These are phyloP conservation scores for Trilocha varians DNA, from an alignment of 2,888 invertebrate species.

Conservation along the genomic window DNA sequence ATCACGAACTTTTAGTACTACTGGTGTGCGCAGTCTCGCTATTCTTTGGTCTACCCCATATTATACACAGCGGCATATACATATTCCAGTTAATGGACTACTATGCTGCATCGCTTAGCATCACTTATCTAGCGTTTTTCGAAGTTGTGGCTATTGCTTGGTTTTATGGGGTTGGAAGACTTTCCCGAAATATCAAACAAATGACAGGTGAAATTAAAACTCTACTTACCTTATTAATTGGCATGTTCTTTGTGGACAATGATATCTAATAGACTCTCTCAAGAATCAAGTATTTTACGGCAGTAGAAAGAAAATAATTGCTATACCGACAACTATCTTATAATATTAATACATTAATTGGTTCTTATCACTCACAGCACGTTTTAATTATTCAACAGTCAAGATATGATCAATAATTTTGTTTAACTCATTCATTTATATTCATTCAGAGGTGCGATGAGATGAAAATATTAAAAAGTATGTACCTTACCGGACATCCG, in stretches of 20 bases:
- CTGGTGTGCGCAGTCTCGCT: slow-evolving; percentile 88
- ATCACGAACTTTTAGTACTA: slow-evolving; percentile 89
- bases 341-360: too few species aligned
- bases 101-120: slow-evolving; percentile 93
- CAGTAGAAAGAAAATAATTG: too few species aligned
- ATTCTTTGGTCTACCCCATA: slow-evolving; percentile 88
- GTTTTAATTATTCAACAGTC: too few species aligned
- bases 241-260: slow-evolving; percentile 5
- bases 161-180: slow-evolving; percentile 88
- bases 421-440: too few species aligned
- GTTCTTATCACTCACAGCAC: too few species aligned
- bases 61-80: slow-evolving; percentile 92
- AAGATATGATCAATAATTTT: too few species aligned
- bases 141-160: slow-evolving; percentile 93
- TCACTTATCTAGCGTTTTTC: slow-evolving; percentile 94
- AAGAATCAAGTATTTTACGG: too few species aligned
- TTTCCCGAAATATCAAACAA: slow-evolving; percentile 88
- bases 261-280: background rate
- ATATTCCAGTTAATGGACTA: slow-evolving; percentile 94
- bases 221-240: slow-evolving; percentile 6
- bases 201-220: slow-evolving; percentile 81
- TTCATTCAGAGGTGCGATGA: slow-evolving; percentile 11
- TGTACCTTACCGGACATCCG: slow-evolving; percentile 6
- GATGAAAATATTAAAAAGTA: background rate
- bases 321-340: too few species aligned